Evolutionary conservation across 2,797 vertebrate genomes (phyloP).

Genomic region (Chloroceryle inda): DNA sequence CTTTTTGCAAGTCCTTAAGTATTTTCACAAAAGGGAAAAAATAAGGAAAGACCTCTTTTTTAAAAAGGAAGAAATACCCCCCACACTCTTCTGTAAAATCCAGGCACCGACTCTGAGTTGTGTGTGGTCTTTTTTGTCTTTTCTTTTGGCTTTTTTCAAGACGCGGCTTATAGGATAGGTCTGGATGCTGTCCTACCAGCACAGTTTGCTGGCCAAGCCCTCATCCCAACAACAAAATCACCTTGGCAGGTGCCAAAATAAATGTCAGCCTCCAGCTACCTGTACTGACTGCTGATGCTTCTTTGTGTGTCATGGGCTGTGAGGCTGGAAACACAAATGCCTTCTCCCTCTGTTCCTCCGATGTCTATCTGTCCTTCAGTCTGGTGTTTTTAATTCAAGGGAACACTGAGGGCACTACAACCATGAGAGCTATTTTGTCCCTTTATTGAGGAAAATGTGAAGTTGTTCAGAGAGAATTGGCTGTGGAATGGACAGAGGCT

Average conservation of each 20-base stretch:
- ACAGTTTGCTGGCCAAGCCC: constrained; percentile 43
- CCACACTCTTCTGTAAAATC: not conserved
- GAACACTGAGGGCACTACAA: not conserved
- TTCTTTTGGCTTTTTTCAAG: constrained; percentile 49
- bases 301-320: accelerated
- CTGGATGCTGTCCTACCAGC: constrained; percentile 62
- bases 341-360: not conserved
- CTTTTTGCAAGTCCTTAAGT: constrained; percentile 60
- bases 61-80: not conserved
- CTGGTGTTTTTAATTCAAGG: not conserved
- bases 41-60: not conserved
- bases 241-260: constrained; percentile 67
- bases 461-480: not conserved
- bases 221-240: constrained; percentile 54
- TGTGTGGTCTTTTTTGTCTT: constrained; percentile 71
- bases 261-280: constrained; percentile 50
- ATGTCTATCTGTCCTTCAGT: not conserved
- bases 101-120: not conserved
- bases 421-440: not conserved
- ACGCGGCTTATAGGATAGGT: constrained; percentile 42
- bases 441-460: not conserved
- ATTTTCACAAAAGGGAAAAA: constrained; percentile 67
- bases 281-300: not conserved
- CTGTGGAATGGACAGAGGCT: not conserved
- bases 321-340: not conserved